phyloP scores from a whole-genome alignment of 2,888 invertebrate genomes.

The Palloptera scutellata region DNA sequence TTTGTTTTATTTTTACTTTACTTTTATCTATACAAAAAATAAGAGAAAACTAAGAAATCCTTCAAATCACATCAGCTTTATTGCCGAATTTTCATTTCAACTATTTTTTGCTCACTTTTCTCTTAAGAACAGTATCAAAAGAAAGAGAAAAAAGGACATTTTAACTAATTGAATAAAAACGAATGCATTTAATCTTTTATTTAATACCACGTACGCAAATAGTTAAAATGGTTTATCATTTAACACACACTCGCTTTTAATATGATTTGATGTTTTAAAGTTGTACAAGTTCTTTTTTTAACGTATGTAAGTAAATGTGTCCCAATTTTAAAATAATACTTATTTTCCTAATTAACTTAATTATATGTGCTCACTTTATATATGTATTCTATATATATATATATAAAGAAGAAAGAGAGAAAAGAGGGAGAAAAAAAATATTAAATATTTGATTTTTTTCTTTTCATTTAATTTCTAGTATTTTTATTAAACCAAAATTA shows the following conservation, averaged over 20 bases:
- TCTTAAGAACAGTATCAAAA: too few species aligned
- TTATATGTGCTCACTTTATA: not conserved
- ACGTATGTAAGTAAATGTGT: too few species aligned
- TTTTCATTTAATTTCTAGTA: not conserved
- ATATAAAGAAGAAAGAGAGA: not conserved
- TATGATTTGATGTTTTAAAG: constrained; percentile 15
- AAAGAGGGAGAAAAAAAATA: constrained; percentile 10
- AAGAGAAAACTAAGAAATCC: too few species aligned
- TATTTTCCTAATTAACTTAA: constrained; percentile 11
- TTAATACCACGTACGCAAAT: constrained; percentile 14
- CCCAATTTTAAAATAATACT: too few species aligned
- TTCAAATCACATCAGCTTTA: too few species aligned
- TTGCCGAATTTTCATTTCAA: too few species aligned
- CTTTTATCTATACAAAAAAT: too few species aligned
- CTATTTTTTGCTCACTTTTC: too few species aligned
- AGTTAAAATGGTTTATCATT: not conserved
- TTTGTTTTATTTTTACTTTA: too few species aligned
- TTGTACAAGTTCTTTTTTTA: constrained; percentile 3
- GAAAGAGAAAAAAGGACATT: too few species aligned
- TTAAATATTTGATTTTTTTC: constrained; percentile 5
- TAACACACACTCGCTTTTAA: not conserved
- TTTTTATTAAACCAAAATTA: not conserved
- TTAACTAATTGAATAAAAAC: constrained; percentile 5
- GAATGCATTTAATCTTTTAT: constrained; percentile 21
- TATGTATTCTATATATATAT: too few species aligned